These are phyloP conservation scores for Lichenostomus cassidix DNA, from an alignment of 2,113 vertebrate genomes.

Conservation along the genomic window DNA sequence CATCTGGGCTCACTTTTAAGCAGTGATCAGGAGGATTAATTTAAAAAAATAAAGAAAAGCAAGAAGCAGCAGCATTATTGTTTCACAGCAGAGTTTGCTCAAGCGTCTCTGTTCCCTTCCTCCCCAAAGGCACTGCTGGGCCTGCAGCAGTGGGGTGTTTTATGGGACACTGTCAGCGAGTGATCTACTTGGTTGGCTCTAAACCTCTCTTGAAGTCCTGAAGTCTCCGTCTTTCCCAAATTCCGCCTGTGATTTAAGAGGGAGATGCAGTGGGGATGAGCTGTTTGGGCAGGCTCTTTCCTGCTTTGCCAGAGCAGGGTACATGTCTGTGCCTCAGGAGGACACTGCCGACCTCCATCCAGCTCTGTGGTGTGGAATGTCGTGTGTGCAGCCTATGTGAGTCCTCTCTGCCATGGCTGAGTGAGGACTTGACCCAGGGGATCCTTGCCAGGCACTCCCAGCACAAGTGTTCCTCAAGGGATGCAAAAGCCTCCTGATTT, in stretches of 20 bases:
- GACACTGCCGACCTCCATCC: rapidly evolving
- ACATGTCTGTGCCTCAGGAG: rapidly evolving
- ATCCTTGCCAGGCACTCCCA: rapidly evolving
- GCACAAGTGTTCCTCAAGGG: background rate
- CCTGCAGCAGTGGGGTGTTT: background rate
- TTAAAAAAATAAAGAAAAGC: background rate
- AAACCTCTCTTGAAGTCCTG: background rate
- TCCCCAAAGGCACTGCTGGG: background rate
- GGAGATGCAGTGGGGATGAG: background rate
- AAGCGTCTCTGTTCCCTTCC: background rate
- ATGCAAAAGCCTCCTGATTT: background rate
- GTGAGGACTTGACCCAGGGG: rapidly evolving
- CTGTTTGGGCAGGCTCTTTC: background rate
- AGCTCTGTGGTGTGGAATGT: rapidly evolving
- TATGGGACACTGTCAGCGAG: slow-evolving; percentile 7
- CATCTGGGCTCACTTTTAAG: background rate
- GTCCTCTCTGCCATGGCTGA: rapidly evolving
- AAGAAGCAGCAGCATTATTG: background rate
- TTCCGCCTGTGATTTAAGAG: background rate
- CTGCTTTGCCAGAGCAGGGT: background rate
- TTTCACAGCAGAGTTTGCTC: background rate
- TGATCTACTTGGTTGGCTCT: background rate
- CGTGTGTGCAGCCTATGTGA: rapidly evolving
- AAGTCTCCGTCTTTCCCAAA: background rate
- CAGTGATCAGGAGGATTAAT: background rate